These are phyloP conservation scores for Gyrodactylus bullatarudis DNA, from an alignment of 1,140 invertebrate species.

Conservation along the genomic window DNA sequence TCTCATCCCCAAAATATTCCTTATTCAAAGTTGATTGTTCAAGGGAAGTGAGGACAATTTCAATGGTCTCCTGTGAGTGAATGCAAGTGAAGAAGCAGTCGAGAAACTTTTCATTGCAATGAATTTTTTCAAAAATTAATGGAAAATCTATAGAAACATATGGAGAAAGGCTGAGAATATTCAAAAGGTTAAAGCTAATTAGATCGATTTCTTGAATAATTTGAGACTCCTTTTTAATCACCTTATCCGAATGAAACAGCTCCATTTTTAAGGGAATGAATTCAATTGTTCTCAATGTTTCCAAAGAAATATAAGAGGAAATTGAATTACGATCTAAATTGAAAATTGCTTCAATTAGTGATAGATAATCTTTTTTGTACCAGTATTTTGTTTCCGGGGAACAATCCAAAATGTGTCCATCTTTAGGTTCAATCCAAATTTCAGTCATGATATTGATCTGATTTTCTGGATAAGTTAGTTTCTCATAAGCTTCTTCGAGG, in stretches of 20 bases:
- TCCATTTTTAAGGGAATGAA: not conserved
- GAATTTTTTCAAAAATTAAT: not conserved
- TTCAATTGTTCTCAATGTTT: not conserved
- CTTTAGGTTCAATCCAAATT: not conserved
- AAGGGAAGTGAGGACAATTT: not conserved
- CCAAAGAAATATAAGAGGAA: not conserved
- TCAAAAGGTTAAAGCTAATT: not conserved
- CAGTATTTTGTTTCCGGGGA: not conserved
- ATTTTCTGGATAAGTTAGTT: not conserved
- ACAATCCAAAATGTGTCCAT: not conserved
- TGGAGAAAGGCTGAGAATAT: not conserved
- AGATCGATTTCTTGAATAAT: no score
- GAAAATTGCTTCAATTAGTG: not conserved
- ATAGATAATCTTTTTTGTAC: not conserved
- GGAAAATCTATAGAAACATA: not conserved
- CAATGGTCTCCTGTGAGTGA: not conserved
- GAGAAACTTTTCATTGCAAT: not conserved
- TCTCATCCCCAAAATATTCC: not conserved
- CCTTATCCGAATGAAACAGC: not conserved
- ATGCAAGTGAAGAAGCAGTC: not conserved
- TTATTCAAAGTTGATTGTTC: not conserved
- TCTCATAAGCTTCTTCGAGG: not conserved
- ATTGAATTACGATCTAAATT: not conserved
- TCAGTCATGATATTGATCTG: not conserved
- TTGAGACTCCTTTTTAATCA: not conserved